Evolutionary conservation across 2,888 invertebrate genomes (phyloP).

Genomic region (Beris morrisii): DNA sequence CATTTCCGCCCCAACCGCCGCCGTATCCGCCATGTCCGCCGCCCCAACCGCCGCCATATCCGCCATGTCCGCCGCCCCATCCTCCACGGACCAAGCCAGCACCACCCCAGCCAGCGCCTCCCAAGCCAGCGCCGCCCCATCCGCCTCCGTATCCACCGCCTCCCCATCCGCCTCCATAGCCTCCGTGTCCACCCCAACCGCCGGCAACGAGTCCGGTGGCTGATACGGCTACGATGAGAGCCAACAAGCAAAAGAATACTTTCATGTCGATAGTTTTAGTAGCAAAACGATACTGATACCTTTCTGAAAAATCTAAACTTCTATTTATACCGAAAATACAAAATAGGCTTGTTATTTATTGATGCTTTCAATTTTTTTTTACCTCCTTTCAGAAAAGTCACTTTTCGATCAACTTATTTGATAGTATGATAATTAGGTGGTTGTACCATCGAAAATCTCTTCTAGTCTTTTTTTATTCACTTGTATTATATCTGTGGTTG

Average conservation of each 20-base stretch:
- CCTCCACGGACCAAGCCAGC: neutral
- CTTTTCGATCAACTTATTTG: no score
- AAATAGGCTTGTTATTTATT: no score
- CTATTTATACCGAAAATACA: neutral
- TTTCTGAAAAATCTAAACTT: neutral
- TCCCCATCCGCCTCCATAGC: slow-evolving; percentile 9
- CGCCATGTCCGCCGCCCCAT: slow-evolving; percentile 1
- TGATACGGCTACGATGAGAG: slow-evolving; percentile 19
- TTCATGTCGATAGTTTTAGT: slow-evolving; percentile 12
- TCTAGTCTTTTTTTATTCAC: no score
- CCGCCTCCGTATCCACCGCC: neutral
- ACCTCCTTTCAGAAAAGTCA: no score
- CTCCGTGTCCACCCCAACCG: slow-evolving; percentile 6
- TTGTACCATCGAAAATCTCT: no score
- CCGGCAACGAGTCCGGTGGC: slow-evolving; percentile 1
- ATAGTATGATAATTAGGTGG: no score
- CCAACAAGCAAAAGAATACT: slow-evolving; percentile 23
- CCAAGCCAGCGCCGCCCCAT: neutral
- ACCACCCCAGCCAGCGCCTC: slow-evolving; percentile 5
- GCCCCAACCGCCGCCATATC: slow-evolving; percentile 1
- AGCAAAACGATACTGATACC: slow-evolving; percentile 4
- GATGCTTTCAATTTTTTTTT: no score
- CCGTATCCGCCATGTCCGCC: slow-evolving; percentile 1
- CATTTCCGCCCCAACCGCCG: slow-evolving; percentile 21
- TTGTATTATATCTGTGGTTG: no score